A percentile compares a stretch with the other conserved stretches of the same genome.
phyloP scores from a whole-genome alignment of 2,888 invertebrate genomes.

The Caenorhabditis afra region DNA sequence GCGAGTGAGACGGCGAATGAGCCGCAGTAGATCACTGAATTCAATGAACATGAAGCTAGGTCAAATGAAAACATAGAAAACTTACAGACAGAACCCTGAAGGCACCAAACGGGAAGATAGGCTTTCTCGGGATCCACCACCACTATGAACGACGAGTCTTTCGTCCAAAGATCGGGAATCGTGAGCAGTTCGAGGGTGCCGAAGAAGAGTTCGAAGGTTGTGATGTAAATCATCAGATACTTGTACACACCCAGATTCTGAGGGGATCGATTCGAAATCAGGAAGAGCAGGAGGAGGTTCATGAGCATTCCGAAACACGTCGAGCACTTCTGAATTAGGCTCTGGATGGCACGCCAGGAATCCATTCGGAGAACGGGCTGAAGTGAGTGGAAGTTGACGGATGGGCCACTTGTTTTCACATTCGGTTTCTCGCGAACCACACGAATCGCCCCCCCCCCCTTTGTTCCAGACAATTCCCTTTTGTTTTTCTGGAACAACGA shows the following conservation, averaged over 20 bases:
- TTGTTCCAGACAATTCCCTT: no score
- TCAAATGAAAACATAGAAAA: not conserved
- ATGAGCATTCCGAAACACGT: not conserved
- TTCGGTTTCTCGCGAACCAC: no score
- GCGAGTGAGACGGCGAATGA: conserved; percentile 19
- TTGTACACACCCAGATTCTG: conserved; percentile 4
- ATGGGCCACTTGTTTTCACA: no score
- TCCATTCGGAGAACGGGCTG: not conserved
- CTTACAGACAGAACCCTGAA: not conserved
- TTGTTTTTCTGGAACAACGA: no score
- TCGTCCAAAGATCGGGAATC: not conserved
- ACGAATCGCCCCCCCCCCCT: no score
- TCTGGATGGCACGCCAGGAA: not conserved
- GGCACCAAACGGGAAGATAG: not conserved
- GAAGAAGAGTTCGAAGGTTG: conserved; percentile 8
- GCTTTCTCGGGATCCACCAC: not conserved
- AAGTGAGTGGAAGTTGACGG: not conserved
- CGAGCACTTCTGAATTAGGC: not conserved
- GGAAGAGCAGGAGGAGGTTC: conserved; percentile 1
- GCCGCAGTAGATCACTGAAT: conserved; percentile 14
- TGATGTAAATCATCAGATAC: conserved; percentile 4
- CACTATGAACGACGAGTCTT: not conserved
- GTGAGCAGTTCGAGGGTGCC: not conserved
- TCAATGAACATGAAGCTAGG: not conserved
- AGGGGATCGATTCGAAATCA: conserved; percentile 1